A percentile compares a stretch with the other conserved stretches of the same genome.
These are phyloP conservation scores for Gorsachius magnificus DNA, from an alignment of 2,797 vertebrate species.

Conservation along the genomic window DNA sequence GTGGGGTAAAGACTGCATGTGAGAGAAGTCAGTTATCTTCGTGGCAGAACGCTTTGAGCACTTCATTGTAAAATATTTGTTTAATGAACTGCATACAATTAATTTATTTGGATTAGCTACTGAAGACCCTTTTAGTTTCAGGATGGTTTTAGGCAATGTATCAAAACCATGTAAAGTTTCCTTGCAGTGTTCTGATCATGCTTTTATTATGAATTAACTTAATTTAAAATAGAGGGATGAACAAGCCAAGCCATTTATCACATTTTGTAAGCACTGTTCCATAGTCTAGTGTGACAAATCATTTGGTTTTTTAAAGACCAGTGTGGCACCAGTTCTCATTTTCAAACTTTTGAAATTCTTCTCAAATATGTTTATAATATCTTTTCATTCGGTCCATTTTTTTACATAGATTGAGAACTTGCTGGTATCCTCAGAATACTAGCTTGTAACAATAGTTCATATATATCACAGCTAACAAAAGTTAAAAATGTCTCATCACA, in stretches of 20 bases:
- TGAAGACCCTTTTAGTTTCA: not conserved
- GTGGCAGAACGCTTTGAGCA: not conserved
- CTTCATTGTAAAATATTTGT: not conserved
- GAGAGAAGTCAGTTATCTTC: not conserved
- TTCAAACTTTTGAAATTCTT: not conserved
- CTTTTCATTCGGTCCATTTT: not conserved
- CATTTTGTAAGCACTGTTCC: not conserved
- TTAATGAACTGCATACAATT: not conserved
- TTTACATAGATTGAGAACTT: not conserved
- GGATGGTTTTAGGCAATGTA: not conserved
- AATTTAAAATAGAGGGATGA: not conserved
- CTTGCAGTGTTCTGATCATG: not conserved
- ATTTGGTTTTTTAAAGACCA: not conserved
- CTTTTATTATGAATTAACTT: not conserved
- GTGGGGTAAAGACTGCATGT: not conserved
- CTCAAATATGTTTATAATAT: not conserved
- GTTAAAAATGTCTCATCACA: not conserved
- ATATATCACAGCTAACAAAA: not conserved
- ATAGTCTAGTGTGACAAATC: not conserved
- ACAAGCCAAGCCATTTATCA: not conserved
- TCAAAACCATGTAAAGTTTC: not conserved
- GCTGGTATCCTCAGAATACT: not conserved
- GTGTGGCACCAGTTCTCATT: not conserved
- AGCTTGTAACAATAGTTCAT: not conserved
- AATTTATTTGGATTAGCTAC: not conserved